phyloP scores from a whole-genome alignment of 2,888 invertebrate species.

The Rhogogaster chlorosoma region DNA sequence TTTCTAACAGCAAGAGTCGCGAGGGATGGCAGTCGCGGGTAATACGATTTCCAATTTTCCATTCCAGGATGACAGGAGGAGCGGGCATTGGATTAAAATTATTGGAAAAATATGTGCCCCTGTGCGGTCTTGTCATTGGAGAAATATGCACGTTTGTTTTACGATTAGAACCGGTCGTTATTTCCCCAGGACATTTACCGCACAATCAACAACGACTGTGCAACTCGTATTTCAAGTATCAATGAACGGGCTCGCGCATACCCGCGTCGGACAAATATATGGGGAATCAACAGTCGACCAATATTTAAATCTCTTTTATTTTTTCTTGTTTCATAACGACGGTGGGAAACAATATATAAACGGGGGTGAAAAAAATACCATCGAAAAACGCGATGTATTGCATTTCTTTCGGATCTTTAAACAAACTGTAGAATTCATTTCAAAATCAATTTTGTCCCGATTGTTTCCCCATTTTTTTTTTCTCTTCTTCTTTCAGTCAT shows the following conservation, averaged over 20 bases:
- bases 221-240: constrained; percentile 10
- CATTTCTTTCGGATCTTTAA: no score
- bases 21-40: not conserved
- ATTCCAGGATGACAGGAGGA: constrained; percentile 21
- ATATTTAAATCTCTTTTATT: not conserved
- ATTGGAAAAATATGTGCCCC: constrained; percentile 9
- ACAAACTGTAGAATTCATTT: no score
- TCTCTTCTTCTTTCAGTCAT: no score
- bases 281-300: not conserved
- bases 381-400: no score
- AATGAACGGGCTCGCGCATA: not conserved
- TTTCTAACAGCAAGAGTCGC: not conserved
- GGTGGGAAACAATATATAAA: not conserved
- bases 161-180: constrained; percentile 19
- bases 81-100: constrained; percentile 11
- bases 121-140: not conserved
- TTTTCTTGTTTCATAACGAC: not conserved
- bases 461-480: no score
- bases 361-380: not conserved
- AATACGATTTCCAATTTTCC: constrained; percentile 35
- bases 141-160: not conserved
- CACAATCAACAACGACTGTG: not conserved
- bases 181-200: not conserved
- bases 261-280: not conserved
- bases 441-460: no score